Percentiles rank a stretch among this genome's conserved stretches.
These are phyloP conservation scores for Raphicerus campestris DNA, from an alignment of 2,113 vertebrate species.

Conservation along the genomic window DNA sequence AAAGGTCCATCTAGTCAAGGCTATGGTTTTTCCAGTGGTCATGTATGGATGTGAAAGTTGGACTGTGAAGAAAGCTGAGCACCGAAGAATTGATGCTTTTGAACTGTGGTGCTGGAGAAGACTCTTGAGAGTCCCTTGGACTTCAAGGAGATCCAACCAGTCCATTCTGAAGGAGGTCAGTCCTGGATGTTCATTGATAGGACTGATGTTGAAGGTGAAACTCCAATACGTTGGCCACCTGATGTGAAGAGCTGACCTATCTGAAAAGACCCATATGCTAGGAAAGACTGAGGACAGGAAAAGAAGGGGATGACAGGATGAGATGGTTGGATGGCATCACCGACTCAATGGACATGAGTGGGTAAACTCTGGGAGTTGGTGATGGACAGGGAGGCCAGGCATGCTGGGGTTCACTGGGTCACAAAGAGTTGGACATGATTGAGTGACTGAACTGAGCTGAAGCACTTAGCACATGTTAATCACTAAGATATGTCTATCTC, in stretches of 20 bases:
- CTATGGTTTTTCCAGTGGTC: background rate
- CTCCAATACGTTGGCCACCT: background rate
- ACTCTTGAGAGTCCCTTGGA: background rate
- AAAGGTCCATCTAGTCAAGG: background rate
- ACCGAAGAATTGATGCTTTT: background rate
- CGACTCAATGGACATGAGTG: background rate
- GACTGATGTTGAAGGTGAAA: background rate
- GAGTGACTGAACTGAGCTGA: background rate
- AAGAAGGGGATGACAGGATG: background rate
- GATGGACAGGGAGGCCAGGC: background rate
- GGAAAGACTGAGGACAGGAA: background rate
- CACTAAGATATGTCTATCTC: background rate
- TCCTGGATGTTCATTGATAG: background rate
- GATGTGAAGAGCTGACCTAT: background rate
- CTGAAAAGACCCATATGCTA: background rate
- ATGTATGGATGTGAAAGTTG: background rate
- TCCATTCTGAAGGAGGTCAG: background rate
- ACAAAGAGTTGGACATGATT: accelerated
- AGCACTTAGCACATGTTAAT: background rate
- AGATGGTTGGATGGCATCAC: background rate
- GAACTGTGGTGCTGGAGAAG: background rate
- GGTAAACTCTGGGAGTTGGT: background rate
- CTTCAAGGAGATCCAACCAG: background rate
- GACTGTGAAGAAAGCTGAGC: accelerated
- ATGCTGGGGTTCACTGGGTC: accelerated